Percentiles rank a stretch among this genome's conserved stretches.
These are phyloP conservation scores for Aromia moschata DNA, from an alignment of 2,888 invertebrate genomes.

Conservation along the genomic window DNA sequence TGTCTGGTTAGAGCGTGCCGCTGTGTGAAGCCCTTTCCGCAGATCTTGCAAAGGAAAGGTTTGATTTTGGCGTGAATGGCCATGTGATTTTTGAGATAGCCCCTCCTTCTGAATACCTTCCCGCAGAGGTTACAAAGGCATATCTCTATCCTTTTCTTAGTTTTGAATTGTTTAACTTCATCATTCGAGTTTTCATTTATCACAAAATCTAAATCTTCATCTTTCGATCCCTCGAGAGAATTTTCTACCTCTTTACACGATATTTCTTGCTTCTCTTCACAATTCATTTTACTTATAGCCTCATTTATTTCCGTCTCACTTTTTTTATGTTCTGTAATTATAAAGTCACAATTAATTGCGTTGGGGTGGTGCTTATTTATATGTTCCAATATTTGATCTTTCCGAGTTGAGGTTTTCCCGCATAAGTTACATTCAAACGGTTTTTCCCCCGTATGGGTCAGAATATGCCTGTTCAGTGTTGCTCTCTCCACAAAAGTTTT, in stretches of 20 bases:
- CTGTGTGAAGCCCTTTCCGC: constrained; percentile 36
- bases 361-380: constrained; percentile 36
- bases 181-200: constrained; percentile 5
- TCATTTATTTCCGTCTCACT: neutral
- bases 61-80: constrained; percentile 37
- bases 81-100: constrained; percentile 39
- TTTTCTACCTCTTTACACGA: neutral
- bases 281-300: neutral
- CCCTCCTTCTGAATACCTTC: constrained; percentile 34
- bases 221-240: neutral
- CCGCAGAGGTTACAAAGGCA: constrained; percentile 38
- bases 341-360: constrained; percentile 25
- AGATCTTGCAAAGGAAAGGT: constrained; percentile 33
- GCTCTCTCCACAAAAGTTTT: constrained; percentile 35
- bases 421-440: constrained; percentile 37
- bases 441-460: constrained; percentile 38
- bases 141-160: constrained; percentile 30
- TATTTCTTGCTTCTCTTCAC: neutral
- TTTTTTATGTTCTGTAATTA: constrained; percentile 28
- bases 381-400: constrained; percentile 36
- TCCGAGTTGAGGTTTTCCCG: constrained; percentile 30
- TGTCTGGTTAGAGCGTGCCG: constrained; percentile 35
- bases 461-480: constrained; percentile 31
- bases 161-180: constrained; percentile 12
- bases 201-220: neutral